phyloP scores from a whole-genome alignment of 2,888 invertebrate genomes.

The Melipona beecheii region DNA sequence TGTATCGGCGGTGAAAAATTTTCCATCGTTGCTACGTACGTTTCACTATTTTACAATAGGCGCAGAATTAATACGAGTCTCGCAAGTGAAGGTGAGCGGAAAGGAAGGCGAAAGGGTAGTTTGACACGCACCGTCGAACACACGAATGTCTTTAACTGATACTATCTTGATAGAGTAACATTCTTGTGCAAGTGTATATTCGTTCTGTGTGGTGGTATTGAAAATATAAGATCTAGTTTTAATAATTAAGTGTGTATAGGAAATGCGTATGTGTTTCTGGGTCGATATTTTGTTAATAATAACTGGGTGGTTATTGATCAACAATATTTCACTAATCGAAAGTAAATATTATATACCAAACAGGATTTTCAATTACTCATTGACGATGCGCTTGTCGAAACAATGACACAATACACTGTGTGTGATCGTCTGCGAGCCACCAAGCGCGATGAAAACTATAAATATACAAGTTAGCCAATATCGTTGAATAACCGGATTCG shows the following conservation, averaged over 20 bases:
- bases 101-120: conserved; percentile 69
- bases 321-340: not conserved
- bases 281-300: conserved; percentile 20
- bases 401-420: not conserved
- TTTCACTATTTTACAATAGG: conserved; percentile 39
- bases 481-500: not conserved
- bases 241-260: conserved; percentile 7
- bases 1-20: not conserved
- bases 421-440: not conserved
- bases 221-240: conserved; percentile 55
- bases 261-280: conserved; percentile 6
- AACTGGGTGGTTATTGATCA: not conserved
- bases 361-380: conserved; percentile 7
- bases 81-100: conserved; percentile 62
- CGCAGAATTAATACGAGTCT: conserved; percentile 49
- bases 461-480: not conserved
- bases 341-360: conserved; percentile 16
- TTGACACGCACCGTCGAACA: conserved; percentile 66
- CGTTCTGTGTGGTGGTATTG: conserved; percentile 38
- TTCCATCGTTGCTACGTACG: conserved; percentile 30
- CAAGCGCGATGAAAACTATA: not conserved
- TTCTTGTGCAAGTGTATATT: conserved; percentile 38
- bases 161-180: conserved; percentile 42
- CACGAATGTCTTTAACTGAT: conserved; percentile 45
- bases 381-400: not conserved